Conservation (phyloP, 2,888 invertebrate genomes). For the Agonum fuliginosum region DNA sequence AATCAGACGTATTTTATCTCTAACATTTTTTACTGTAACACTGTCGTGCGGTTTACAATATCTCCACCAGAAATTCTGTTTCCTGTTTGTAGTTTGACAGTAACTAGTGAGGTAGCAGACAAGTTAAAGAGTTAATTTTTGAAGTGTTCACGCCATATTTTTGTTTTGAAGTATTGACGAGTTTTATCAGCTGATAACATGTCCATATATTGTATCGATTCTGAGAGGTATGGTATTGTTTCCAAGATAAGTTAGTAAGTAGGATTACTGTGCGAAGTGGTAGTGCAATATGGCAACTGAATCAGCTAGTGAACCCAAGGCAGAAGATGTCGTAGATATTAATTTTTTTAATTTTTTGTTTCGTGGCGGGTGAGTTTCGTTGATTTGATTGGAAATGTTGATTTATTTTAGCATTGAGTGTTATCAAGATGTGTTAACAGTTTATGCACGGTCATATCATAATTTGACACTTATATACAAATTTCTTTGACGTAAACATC, state of each 20-base stretch:
- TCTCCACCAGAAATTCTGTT: neutral
- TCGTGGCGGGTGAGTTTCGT: constrained; percentile 19
- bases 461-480: too few species aligned
- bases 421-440: too few species aligned
- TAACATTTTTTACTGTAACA: too few species aligned
- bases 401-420: too few species aligned
- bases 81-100: constrained; percentile 4
- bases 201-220: constrained; percentile 31
- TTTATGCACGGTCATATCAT: too few species aligned
- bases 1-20: too few species aligned
- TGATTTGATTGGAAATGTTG: too few species aligned
- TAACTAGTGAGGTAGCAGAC: neutral
- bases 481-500: too few species aligned
- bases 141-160: neutral
- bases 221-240: neutral
- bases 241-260: constrained; percentile 9
- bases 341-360: constrained; percentile 48
- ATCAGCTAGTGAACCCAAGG: too few species aligned
- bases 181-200: constrained; percentile 51
- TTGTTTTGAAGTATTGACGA: constrained; percentile 25
- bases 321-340: constrained; percentile 9
- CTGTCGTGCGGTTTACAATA: neutral
- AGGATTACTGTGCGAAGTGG: neutral
- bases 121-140: neutral
- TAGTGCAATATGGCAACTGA: neutral